Percentiles rank a stretch among this genome's conserved stretches.
Conservation (phyloP, 2,888 invertebrate species). For the Cerceris rybyensis region DNA sequence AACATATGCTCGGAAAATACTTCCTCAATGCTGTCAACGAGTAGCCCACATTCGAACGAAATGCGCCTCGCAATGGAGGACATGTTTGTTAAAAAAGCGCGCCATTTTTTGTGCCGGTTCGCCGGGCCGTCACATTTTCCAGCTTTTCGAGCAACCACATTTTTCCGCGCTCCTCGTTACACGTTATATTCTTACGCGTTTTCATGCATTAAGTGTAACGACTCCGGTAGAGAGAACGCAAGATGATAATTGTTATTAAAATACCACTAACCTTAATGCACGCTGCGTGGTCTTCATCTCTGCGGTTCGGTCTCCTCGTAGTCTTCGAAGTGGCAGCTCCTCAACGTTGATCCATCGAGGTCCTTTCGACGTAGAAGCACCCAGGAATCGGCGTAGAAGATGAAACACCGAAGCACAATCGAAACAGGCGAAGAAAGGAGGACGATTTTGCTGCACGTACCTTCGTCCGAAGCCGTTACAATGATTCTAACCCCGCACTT, state of each 20-base stretch:
- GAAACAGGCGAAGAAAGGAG: background rate
- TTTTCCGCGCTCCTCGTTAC: too few relatives aligned
- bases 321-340: conserved; percentile 16
- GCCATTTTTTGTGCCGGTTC: too few relatives aligned
- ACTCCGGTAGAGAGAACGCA: background rate
- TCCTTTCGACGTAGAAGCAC: conserved; percentile 25
- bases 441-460: background rate
- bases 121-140: too few relatives aligned
- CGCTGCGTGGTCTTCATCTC: conserved; percentile 71
- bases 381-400: background rate
- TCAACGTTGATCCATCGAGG: conserved; percentile 60
- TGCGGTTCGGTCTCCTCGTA: conserved; percentile 31
- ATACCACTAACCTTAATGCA: conserved; percentile 61
- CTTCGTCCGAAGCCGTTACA: too few relatives aligned
- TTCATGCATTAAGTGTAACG: background rate
- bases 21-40: background rate
- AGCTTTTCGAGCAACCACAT: too few relatives aligned
- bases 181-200: background rate
- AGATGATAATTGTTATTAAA: background rate
- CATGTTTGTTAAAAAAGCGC: too few relatives aligned
- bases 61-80: background rate
- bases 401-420: background rate
- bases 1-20: background rate
- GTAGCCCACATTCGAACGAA: background rate
- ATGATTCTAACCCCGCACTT: too few relatives aligned